phyloP scores from a whole-genome alignment of 1,140 invertebrate genomes.

The Drosophila mojavensis region DNA sequence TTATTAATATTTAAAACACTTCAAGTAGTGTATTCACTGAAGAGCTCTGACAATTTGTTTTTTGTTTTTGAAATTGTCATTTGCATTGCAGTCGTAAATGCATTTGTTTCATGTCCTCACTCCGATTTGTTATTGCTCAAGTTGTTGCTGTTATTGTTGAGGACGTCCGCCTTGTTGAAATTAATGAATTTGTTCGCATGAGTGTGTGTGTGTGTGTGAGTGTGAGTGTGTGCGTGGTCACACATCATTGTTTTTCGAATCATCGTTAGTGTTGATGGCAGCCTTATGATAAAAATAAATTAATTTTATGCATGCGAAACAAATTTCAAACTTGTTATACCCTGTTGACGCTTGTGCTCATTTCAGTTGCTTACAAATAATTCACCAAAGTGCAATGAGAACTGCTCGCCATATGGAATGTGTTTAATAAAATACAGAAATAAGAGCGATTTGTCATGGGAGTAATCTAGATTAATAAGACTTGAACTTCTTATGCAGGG shows the following conservation, averaged over 20 bases:
- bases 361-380: background rate
- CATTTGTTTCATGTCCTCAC: slow-evolving; percentile 52
- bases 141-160: slow-evolving; percentile 33
- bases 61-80: slow-evolving; percentile 35
- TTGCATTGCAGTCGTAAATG: slow-evolving; percentile 60
- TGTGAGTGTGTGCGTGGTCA: slow-evolving; percentile 3
- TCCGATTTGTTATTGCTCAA: slow-evolving; percentile 55
- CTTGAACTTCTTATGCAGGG: too few relatives aligned
- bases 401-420: too few relatives aligned
- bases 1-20: too few relatives aligned
- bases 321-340: slow-evolving; percentile 10
- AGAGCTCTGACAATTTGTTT: slow-evolving; percentile 9
- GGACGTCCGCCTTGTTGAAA: slow-evolving; percentile 56
- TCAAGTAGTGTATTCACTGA: too few relatives aligned
- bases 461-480: too few relatives aligned
- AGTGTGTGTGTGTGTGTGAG: slow-evolving; percentile 29
- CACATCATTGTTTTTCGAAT: slow-evolving; percentile 19
- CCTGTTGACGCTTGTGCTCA: background rate
- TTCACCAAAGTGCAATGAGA: too few relatives aligned
- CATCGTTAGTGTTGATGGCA: background rate
- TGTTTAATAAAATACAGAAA: too few relatives aligned
- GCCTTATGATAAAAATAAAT: too few relatives aligned
- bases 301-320: too few relatives aligned
- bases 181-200: slow-evolving; percentile 70
- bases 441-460: too few relatives aligned